Conservation (phyloP, 30 jellyfish, hydroid and myxozoan genomes). For the Hydra vulgaris region DNA sequence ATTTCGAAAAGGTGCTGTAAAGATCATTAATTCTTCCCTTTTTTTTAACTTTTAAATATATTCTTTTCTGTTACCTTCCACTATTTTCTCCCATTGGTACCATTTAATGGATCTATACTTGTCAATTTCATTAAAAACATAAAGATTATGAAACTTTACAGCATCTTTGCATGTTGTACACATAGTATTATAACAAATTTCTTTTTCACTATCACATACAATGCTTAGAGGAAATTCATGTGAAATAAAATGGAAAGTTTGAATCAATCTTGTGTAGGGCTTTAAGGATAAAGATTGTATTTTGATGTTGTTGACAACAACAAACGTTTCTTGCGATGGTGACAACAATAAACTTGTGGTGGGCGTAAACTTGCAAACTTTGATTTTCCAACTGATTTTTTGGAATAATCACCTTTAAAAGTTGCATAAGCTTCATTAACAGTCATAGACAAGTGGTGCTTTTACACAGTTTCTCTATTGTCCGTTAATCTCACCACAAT, state of each 20-base stretch:
- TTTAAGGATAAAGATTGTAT: background rate
- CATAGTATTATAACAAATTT: background rate
- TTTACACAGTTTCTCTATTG: background rate
- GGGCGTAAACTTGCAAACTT: background rate
- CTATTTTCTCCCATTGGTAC: slow-evolving; percentile 7
- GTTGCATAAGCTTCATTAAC: background rate
- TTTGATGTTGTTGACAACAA: background rate
- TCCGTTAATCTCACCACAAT: background rate
- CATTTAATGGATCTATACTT: background rate
- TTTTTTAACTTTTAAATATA: background rate
- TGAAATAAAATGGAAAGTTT: background rate
- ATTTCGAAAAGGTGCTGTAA: background rate
- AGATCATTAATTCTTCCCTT: background rate
- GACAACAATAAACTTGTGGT: background rate
- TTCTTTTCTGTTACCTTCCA: slow-evolving; percentile 2
- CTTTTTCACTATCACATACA: background rate
- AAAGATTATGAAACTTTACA: background rate
- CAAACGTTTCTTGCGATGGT: background rate
- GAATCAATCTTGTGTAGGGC: background rate
- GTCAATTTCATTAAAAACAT: slow-evolving; percentile 6
- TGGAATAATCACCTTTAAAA: background rate
- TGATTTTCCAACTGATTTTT: slow-evolving; percentile 5
- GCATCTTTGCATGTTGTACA: slow-evolving; percentile 1
- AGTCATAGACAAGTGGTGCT: background rate
- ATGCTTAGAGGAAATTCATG: slow-evolving; percentile 1